Percentiles rank a stretch among this genome's conserved stretches.
Conservation (phyloP, 2,113 vertebrate genomes). For the Myotis lucifugus region DNA sequence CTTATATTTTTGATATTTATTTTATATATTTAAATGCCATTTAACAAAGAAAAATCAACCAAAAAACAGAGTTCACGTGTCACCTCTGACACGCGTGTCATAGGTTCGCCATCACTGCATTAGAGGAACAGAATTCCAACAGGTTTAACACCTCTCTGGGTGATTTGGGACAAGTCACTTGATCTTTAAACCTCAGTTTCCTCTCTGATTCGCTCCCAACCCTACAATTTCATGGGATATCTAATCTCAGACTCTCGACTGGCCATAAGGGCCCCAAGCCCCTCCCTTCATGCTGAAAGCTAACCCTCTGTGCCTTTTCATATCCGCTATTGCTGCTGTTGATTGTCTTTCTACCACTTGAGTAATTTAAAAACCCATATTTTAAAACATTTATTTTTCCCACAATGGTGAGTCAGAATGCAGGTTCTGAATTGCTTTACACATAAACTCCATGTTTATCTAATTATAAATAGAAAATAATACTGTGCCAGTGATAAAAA, state of each 20-base stretch:
- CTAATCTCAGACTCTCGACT: neutral
- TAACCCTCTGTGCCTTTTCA: neutral
- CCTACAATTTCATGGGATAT: neutral
- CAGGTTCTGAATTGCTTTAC: conserved; percentile 3
- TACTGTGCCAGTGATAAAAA: conserved; percentile 21
- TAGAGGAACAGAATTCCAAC: neutral
- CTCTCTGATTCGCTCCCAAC: neutral
- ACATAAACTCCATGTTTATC: neutral
- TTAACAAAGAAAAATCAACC: no score
- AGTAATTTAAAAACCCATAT: conserved; percentile 12
- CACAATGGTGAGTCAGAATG: neutral
- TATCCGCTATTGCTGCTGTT: neutral
- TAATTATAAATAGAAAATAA: conserved; percentile 54
- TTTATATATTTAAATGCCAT: no score
- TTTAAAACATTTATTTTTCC: conserved; percentile 21
- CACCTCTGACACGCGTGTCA: no score
- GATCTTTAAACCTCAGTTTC: neutral
- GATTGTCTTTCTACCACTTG: neutral
- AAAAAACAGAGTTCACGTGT: no score
- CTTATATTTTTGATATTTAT: no score
- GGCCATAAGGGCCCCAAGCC: neutral
- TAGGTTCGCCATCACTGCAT: no score
- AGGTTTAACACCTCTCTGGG: neutral
- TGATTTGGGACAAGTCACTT: neutral
- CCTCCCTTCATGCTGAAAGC: neutral